Evolutionary conservation across 2,888 invertebrate species (phyloP).

Genomic region (Siphlonurus alternatus): DNA sequence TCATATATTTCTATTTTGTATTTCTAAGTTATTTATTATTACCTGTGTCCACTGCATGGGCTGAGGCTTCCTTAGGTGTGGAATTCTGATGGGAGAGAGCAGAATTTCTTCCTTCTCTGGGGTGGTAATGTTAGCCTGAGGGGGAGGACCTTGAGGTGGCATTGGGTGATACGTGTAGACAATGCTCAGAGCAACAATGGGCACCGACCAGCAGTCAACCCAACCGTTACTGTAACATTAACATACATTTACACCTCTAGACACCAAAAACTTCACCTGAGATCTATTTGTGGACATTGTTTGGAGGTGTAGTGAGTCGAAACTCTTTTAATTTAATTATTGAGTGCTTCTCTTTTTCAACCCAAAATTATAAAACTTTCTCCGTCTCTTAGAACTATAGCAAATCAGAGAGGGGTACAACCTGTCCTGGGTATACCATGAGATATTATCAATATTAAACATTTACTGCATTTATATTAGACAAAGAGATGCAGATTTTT

Average conservation of each 20-base stretch:
- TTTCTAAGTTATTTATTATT: too few species aligned
- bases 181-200: slow-evolving; percentile 82
- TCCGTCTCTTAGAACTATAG: too few species aligned
- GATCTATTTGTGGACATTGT: too few species aligned
- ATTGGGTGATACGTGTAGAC: slow-evolving; percentile 85
- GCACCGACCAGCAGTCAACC: slow-evolving; percentile 94
- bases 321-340: background rate
- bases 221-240: slow-evolving; percentile 46
- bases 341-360: slow-evolving; percentile 25
- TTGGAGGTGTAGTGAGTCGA: too few species aligned
- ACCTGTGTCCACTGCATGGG: slow-evolving; percentile 42
- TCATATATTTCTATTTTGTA: too few species aligned
- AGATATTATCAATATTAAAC: too few species aligned
- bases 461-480: too few species aligned
- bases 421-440: too few species aligned
- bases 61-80: slow-evolving; percentile 24
- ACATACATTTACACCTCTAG: slow-evolving; percentile 14
- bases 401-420: too few species aligned
- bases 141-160: slow-evolving; percentile 71
- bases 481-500: too few species aligned
- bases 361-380: slow-evolving; percentile 20
- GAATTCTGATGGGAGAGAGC: slow-evolving; percentile 80
- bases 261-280: too few species aligned
- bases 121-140: slow-evolving; percentile 82
- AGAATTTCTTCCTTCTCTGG: slow-evolving; percentile 89